A percentile compares a stretch with the other conserved stretches of the same genome.
phyloP scores from a whole-genome alignment of 92 coral and sea anemone species.

The Chrysogorgia sp. region DNA sequence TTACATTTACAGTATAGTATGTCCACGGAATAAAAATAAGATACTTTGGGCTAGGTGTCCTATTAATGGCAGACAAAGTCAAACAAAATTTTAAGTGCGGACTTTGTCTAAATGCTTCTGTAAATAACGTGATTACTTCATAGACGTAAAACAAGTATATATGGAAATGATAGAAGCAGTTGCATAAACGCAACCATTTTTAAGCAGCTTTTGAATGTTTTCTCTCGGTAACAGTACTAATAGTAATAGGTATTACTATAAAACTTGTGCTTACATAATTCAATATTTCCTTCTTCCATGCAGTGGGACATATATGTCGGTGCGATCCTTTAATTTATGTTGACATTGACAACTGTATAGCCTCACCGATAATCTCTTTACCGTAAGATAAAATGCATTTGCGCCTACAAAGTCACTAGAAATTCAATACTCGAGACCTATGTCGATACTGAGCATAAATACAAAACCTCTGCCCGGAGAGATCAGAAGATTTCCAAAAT shows the following conservation, averaged over 20 bases:
- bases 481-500: slow-evolving; percentile 28
- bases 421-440: background rate
- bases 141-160: background rate
- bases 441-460: background rate
- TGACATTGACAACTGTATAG: slow-evolving; percentile 25
- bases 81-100: background rate
- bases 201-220: background rate
- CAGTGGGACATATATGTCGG: background rate
- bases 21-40: too few species aligned
- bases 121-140: background rate
- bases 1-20: too few species aligned
- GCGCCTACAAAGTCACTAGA: background rate
- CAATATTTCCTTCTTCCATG: too few species aligned
- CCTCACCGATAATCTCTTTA: slow-evolving; percentile 5
- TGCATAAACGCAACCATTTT: background rate
- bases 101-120: slow-evolving; percentile 10
- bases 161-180: too few species aligned
- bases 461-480: background rate
- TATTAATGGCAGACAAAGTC: too few species aligned
- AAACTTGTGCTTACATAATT: too few species aligned
- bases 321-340: background rate
- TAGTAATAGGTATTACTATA: too few species aligned
- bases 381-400: slow-evolving; percentile 20
- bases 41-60: too few species aligned
- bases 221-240: background rate